Percentiles rank a stretch among this genome's conserved stretches.
Evolutionary conservation across 2,113 vertebrate species (phyloP).

Genomic region (Columba livia): DNA sequence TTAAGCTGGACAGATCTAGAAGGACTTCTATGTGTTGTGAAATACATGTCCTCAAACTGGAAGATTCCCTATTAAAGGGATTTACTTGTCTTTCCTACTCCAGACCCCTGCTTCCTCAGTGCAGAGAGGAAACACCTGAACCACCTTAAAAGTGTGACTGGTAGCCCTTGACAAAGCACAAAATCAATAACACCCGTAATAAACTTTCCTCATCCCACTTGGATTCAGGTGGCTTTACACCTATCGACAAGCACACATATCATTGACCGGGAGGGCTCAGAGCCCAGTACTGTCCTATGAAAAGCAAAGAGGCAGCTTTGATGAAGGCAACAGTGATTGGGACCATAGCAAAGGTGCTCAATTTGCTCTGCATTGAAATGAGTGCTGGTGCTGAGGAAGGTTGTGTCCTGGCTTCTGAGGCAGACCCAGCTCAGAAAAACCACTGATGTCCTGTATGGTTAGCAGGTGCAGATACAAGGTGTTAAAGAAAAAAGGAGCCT

Average conservation of each 20-base stretch:
- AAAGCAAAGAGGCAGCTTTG: background rate
- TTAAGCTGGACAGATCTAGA: background rate
- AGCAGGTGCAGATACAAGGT: background rate
- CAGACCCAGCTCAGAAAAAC: background rate
- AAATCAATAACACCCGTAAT: rapidly evolving
- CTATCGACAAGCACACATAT: background rate
- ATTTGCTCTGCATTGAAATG: background rate
- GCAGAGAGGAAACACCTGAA: background rate
- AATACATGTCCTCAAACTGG: background rate
- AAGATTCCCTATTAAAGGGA: background rate
- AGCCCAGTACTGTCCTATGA: background rate
- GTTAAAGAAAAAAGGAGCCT: background rate
- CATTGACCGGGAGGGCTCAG: background rate
- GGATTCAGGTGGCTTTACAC: background rate
- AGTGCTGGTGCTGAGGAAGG: background rate
- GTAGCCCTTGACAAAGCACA: background rate
- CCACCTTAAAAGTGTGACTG: background rate
- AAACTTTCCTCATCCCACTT: no score
- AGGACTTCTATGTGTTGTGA: background rate
- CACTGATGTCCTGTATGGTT: background rate
- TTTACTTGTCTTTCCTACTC: background rate
- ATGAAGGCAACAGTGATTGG: rapidly evolving
- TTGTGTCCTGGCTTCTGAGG: background rate
- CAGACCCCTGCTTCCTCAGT: no score
- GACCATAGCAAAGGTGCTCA: background rate